Percentiles rank a stretch among this genome's conserved stretches.
phyloP scores from a whole-genome alignment of 2,888 invertebrate genomes.

The Pyrochroa serraticornis region DNA sequence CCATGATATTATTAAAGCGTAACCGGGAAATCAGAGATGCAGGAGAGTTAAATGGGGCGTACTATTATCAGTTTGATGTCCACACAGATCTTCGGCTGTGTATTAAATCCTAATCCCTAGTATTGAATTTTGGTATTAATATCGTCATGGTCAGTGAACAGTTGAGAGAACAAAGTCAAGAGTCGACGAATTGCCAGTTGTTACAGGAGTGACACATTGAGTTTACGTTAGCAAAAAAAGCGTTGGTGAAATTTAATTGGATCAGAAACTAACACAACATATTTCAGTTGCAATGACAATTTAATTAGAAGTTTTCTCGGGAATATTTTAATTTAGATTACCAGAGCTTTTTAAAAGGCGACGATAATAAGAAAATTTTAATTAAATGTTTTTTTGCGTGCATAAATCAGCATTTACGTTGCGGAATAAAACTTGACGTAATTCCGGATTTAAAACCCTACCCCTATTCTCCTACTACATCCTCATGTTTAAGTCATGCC shows the following conservation, averaged over 20 bases:
- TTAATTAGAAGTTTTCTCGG: constrained; percentile 8
- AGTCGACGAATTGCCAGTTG: not conserved
- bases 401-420: constrained; percentile 11
- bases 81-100: too few relatives aligned
- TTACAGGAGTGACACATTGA: not conserved
- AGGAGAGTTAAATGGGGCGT: too few relatives aligned
- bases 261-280: constrained; percentile 2
- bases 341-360: not conserved
- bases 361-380: constrained; percentile 6
- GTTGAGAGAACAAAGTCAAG: too few relatives aligned
- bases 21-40: too few relatives aligned
- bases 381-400: constrained; percentile 6
- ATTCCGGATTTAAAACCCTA: constrained; percentile 5
- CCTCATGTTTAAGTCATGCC: too few relatives aligned
- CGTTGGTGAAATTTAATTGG: not conserved
- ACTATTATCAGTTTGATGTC: too few relatives aligned
- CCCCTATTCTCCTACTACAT: constrained; percentile 13
- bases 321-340: constrained; percentile 12
- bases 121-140: too few relatives aligned
- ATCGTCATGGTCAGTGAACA: too few relatives aligned
- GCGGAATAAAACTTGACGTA: constrained; percentile 11
- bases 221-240: not conserved
- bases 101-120: too few relatives aligned
- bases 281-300: constrained; percentile 13
- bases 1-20: too few relatives aligned